phyloP scores from a whole-genome alignment of 2,888 invertebrate species.

The Eupithecia subumbrata region DNA sequence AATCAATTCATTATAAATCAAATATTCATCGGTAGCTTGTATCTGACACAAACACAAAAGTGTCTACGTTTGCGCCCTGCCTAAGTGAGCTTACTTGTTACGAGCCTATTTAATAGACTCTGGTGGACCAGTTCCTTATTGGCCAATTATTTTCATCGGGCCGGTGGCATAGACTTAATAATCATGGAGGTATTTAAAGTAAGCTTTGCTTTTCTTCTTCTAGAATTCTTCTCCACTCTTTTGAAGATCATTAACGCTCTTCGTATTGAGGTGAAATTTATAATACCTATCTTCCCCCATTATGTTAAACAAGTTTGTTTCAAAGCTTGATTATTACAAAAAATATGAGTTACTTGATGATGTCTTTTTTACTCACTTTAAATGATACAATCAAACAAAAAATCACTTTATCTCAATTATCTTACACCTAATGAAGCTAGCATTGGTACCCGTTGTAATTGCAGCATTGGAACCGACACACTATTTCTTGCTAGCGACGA shows the following conservation, averaged over 20 bases:
- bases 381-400: background rate
- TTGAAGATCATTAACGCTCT: background rate
- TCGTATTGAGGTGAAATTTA: background rate
- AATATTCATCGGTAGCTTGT: too few species aligned
- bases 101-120: too few species aligned
- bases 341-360: background rate
- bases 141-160: too few species aligned
- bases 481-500: background rate
- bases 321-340: background rate
- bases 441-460: background rate
- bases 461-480: background rate
- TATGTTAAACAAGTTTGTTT: background rate
- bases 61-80: too few species aligned
- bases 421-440: background rate
- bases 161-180: too few species aligned
- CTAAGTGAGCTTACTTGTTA: too few species aligned
- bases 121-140: too few species aligned
- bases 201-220: background rate
- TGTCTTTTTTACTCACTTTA: background rate
- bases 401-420: background rate
- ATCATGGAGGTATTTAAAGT: background rate
- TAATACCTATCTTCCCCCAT: background rate
- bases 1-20: too few species aligned
- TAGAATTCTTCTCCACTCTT: background rate
- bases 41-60: too few species aligned